Evolutionary conservation across 2,888 invertebrate species (phyloP), one percentile per base, ranked within the genome.

Genomic region (Chrysomela aeneicollis): DNA sequence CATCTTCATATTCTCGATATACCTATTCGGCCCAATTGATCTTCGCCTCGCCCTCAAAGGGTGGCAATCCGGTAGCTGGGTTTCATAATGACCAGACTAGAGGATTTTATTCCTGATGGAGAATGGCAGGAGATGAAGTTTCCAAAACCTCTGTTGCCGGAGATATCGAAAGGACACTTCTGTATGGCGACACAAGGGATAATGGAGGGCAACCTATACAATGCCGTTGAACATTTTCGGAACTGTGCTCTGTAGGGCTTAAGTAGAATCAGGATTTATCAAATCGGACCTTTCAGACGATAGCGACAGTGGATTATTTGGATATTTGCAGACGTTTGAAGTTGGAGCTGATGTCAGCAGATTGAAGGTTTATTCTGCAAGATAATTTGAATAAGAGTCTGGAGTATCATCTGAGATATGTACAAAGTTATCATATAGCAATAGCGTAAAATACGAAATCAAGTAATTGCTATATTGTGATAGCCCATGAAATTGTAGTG

Each of bases 171-270:
- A 72, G 70, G 65, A 57, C 68, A 71, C 70, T 73, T 64, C 67
- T 72, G 71, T 67, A 70, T 71, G n/a, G 69, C 70, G 69, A 71
- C 73, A 73, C 72, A 71, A 74, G 73, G 70, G 73, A 73, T 74
- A 73, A 74, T 65, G 62, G 69, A 63, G 71, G 66, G 61, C 69
- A 64, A 67, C 26, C 57, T 26, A 26, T 26, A 57, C 57, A 57
- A 57, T 46, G 46, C 57, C 22, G 46, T 46, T 15, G 26, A 26
- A 46, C 46, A 47, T 57, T 46, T 57, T 26, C 30, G 22, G 46
- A 57, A 46, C 57, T 57, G 26, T 17, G 26, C 26, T 57, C 8
- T 19, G 15, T 15, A 12, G 15, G 52, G 32, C 30, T 46, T 46
- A 8, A 18, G 57, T 57, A 30, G 22, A 46, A 46, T 15, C 57